Evolutionary conservation across 2,888 invertebrate genomes (phyloP).

Genomic region (Parnassius apollo): DNA sequence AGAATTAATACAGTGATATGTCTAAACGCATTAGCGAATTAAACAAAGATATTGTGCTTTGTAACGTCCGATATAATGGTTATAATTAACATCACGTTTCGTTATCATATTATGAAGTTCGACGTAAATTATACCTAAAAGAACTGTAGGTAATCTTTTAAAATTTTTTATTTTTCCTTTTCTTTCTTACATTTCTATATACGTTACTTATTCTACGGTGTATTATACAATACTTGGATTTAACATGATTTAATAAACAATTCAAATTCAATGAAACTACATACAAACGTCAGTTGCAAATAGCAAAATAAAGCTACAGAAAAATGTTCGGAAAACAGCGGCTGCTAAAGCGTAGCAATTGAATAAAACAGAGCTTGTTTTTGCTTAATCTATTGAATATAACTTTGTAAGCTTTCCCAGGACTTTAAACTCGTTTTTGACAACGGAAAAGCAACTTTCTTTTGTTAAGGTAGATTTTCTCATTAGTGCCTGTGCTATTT

Average conservation of each 20-base stretch:
- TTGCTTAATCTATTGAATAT: constrained; percentile 28
- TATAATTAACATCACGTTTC: too few species aligned
- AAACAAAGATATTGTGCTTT: too few species aligned
- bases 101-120: too few species aligned
- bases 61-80: too few species aligned
- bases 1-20: too few species aligned
- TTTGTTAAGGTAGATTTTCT: constrained; percentile 19
- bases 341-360: constrained; percentile 23
- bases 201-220: too few species aligned
- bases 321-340: constrained; percentile 16
- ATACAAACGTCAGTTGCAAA: constrained; percentile 10
- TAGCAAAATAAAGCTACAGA: constrained; percentile 23
- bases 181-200: too few species aligned
- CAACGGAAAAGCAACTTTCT: constrained; percentile 19
- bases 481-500: constrained; percentile 14
- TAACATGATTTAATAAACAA: neutral
- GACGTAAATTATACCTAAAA: too few species aligned
- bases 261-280: constrained; percentile 3
- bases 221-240: too few species aligned
- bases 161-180: too few species aligned
- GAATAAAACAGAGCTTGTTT: constrained; percentile 27
- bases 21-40: too few species aligned
- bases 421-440: constrained; percentile 21
- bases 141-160: too few species aligned
- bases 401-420: constrained; percentile 25